Conservation (phyloP, 2,888 invertebrate species). For the Diogma glabrata region DNA sequence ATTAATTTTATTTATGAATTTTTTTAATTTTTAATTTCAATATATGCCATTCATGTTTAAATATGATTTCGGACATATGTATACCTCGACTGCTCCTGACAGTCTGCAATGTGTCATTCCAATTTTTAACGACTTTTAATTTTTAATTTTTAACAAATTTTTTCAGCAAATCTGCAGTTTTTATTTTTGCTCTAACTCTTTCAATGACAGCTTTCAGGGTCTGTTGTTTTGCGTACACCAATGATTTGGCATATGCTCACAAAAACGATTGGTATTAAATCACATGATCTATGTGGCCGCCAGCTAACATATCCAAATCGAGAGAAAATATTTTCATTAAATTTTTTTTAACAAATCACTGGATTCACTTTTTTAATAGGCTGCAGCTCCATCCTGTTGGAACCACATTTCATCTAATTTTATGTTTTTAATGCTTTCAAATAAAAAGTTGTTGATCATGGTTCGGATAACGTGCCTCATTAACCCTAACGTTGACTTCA, state of each 20-base stretch:
- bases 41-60: too few relatives aligned
- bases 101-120: background rate
- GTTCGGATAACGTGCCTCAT: too few relatives aligned
- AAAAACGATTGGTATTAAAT: too few relatives aligned
- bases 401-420: background rate
- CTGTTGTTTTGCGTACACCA: background rate
- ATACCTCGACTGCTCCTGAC: background rate
- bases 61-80: background rate
- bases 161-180: background rate
- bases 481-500: too few relatives aligned
- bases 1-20: too few relatives aligned
- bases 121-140: background rate
- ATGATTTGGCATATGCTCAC: background rate
- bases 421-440: background rate
- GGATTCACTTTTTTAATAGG: background rate
- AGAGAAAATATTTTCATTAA: background rate
- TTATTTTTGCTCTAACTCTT: background rate
- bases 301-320: too few relatives aligned
- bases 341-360: background rate
- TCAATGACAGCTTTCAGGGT: background rate
- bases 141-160: background rate
- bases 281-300: too few relatives aligned
- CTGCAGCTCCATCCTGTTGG: background rate
- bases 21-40: too few relatives aligned
- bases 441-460: background rate